Evolutionary conservation across 2,888 invertebrate genomes (phyloP), one percentile per base, ranked within the genome.

Genomic region (Acholoe squamosa): DNA sequence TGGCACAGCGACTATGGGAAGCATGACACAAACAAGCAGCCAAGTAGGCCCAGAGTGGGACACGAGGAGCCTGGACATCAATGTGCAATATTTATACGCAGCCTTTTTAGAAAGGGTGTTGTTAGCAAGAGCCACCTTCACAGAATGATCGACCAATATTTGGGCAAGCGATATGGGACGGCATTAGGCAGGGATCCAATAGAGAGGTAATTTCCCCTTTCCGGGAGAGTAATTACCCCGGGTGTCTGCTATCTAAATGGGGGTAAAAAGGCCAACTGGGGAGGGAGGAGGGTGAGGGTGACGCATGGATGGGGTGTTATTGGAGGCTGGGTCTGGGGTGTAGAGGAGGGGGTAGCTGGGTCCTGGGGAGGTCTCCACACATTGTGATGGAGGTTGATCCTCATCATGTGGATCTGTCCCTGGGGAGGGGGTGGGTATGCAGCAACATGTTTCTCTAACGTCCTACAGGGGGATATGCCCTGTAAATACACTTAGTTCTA

Each of bases 231-330:
- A 84, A 84, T 84, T 84, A 84, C 33, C 22, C 33, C 28, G 43
- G 34, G 84, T 84, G 84, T 34, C 22, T 84, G 43, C 84, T 51
- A 84, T 84, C 84, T 71, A 71, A 84, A 84, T 84, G 84, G 84
- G 84, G 84, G 84, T 34, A 51, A 51, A 84, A 84, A 84, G 84
- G 84, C 33, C 84, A 84, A 84, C n/a, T 34, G 51, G 84, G 84
- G 43, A 10, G 28, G 71, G 71, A 71, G 71, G 71, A 16, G 71
- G 71, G 71, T 25, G 28, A 25, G 71, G 7, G 71, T 71, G 71
- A 71, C 71, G 71, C 71, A 71, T 71, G 71, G 28, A 1, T 14
- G 71, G 67, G 71, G n/a, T 28, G 14, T 28, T n/a, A n/a, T n/a
- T 25, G 71, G 28, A 14, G 28, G 16, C n/a, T n/a, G 43, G 43